Percentiles rank a stretch among this genome's conserved stretches.
Evolutionary conservation across 2,113 vertebrate genomes (phyloP).

Genomic region (Sula dactylatra): DNA sequence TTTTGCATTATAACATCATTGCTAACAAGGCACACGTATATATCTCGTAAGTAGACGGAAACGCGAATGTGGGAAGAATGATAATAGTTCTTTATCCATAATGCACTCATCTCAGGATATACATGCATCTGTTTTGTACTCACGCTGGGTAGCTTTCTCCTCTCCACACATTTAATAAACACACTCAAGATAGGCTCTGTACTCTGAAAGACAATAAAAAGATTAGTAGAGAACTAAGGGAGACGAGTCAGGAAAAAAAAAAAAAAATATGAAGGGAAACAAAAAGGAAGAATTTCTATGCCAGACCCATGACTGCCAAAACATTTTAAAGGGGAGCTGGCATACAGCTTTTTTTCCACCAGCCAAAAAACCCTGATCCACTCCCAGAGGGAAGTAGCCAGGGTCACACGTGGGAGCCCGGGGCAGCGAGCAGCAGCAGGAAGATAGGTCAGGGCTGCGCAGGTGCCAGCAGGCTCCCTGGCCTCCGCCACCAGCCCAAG

Average conservation of each 20-base stretch:
- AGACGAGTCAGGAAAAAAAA: not conserved
- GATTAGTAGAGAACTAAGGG: not conserved
- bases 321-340: not conserved
- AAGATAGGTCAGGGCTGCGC: not conserved
- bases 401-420: accelerated
- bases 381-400: no score
- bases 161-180: not conserved
- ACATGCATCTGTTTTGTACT: not conserved
- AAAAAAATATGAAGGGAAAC: not conserved
- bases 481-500: not conserved
- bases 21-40: slow-evolving; percentile 59
- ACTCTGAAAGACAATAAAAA: not conserved
- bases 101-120: slow-evolving; percentile 8
- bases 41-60: slow-evolving; percentile 28
- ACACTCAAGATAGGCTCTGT: not conserved
- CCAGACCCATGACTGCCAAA: not conserved
- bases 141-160: not conserved
- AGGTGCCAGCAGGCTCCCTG: not conserved
- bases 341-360: not conserved
- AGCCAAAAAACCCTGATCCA: accelerated
- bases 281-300: not conserved
- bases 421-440: not conserved
- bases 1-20: slow-evolving; percentile 57
- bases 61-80: not conserved
- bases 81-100: slow-evolving; percentile 28